Evolutionary conservation across 2,113 vertebrate species (phyloP).

Genomic region (Suncus etruscus): DNA sequence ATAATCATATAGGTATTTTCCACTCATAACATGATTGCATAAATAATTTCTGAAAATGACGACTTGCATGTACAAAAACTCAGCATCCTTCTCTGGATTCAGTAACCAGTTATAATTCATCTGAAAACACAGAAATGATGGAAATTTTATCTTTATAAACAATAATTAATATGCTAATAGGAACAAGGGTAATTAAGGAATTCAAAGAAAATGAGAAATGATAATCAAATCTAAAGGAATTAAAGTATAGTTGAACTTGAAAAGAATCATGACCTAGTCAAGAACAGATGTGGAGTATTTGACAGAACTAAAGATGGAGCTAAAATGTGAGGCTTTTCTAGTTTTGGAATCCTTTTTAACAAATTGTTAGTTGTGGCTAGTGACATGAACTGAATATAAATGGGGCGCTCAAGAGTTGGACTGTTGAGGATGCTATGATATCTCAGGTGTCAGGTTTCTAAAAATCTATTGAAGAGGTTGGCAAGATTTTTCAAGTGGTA

Average conservation of each 20-base stretch:
- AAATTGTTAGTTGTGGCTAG: not conserved
- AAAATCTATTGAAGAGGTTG: not conserved
- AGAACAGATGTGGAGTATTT: not conserved
- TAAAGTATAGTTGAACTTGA: not conserved
- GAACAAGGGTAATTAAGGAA: slow-evolving; percentile 8
- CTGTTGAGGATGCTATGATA: not conserved
- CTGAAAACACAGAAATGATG: slow-evolving; percentile 16
- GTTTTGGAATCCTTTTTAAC: not conserved
- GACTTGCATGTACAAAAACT: slow-evolving; percentile 36
- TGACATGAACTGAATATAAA: not conserved
- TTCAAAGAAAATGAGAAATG: not conserved
- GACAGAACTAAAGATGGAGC: not conserved
- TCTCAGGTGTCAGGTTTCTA: not conserved
- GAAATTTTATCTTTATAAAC: not conserved
- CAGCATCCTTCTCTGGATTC: not conserved
- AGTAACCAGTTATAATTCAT: not conserved
- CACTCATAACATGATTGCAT: not conserved
- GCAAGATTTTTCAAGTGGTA: too few relatives aligned
- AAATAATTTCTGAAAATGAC: not conserved
- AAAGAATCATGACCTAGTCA: not conserved
- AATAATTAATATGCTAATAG: slow-evolving; percentile 31
- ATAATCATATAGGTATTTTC: not conserved
- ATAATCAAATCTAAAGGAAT: not conserved
- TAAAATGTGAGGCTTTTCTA: not conserved
- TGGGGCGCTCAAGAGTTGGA: not conserved